phyloP scores from a whole-genome alignment of 2,113 vertebrate species.

The Oxygymnocypris stewartii region DNA sequence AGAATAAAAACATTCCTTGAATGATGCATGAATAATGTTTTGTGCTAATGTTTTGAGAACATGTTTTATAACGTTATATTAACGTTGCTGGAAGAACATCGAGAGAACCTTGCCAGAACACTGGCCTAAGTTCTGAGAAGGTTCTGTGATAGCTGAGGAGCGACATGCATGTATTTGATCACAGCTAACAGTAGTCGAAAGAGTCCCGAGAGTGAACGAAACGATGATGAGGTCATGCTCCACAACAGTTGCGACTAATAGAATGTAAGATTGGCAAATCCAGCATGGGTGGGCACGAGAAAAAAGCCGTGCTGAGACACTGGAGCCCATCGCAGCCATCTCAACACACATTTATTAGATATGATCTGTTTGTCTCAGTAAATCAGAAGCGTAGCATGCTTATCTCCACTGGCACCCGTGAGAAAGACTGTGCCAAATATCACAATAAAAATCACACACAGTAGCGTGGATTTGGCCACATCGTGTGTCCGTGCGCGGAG shows the following conservation, averaged over 20 bases:
- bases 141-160: neutral
- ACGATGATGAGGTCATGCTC: neutral
- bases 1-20: neutral
- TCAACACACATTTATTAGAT: constrained; percentile 12
- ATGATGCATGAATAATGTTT: neutral
- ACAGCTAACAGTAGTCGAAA: neutral
- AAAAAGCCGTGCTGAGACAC: neutral
- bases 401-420: constrained; percentile 56
- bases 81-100: too few relatives aligned
- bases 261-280: neutral
- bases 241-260: neutral
- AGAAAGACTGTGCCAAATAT: constrained; percentile 55
- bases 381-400: constrained; percentile 62
- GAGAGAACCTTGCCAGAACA: neutral
- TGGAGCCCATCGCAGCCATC: neutral
- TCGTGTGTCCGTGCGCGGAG: constrained; percentile 25
- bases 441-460: constrained; percentile 66
- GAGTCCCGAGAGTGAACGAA: neutral
- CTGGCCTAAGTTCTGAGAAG: neutral
- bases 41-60: neutral
- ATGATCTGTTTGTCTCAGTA: constrained; percentile 60
- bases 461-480: constrained; percentile 60
- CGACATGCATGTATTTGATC: neutral
- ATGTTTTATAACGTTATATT: too few relatives aligned
- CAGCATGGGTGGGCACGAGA: constrained; percentile 20